These are phyloP conservation scores for Orthonyx spaldingii DNA, from an alignment of 2,113 vertebrate genomes.

Conservation along the genomic window DNA sequence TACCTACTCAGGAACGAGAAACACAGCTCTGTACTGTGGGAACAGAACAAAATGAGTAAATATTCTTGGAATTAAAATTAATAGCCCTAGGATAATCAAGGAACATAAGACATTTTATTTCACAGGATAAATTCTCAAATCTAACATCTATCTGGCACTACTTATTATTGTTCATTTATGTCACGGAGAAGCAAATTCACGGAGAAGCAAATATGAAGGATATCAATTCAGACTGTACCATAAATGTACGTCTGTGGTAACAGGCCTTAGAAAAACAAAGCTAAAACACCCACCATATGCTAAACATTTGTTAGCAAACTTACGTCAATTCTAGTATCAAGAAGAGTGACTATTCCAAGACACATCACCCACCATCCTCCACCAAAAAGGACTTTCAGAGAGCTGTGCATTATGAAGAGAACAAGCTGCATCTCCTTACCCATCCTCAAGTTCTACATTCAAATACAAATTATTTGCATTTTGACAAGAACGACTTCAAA, in stretches of 20 bases:
- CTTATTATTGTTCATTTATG: neutral
- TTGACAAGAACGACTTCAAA: neutral
- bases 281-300: neutral
- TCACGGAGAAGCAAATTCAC: rapidly evolving
- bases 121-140: neutral
- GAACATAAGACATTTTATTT: neutral
- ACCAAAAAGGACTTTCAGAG: neutral
- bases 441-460: neutral
- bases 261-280: neutral
- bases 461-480: neutral
- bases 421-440: neutral
- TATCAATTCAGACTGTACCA: neutral
- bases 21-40: neutral
- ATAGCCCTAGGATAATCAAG: neutral
- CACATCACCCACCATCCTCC: neutral
- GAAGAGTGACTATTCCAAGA: neutral
- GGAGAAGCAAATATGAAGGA: neutral
- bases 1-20: neutral
- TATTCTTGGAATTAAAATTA: neutral
- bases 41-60: neutral
- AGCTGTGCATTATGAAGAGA: neutral
- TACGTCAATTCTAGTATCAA: neutral
- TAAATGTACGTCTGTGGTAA: neutral
- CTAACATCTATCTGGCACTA: neutral
- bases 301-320: neutral